Base-by-base conservation (phyloP, 1,140 invertebrate genomes). In the Meloidogyne floridensis region DNA sequence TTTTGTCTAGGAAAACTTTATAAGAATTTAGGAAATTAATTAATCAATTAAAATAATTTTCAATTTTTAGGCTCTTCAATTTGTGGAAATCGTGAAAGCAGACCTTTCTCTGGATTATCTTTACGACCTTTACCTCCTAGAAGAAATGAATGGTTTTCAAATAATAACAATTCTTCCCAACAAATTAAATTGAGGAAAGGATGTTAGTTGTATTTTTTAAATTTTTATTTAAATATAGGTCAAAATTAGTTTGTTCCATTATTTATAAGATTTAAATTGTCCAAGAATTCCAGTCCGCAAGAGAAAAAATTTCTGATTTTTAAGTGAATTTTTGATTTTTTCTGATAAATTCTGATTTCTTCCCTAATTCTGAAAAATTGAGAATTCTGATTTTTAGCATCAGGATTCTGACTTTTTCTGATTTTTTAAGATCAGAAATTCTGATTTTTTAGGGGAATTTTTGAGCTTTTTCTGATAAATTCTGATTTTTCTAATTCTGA, bases 121-220 rank as follows among this genome's bases (percentile, higher is more conserved):
- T 53, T 86, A 43, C 11, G 86, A 15, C 80, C 86, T 47, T 69
- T 53, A 42, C 83, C 86, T 3, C 78, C 86, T 11, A 71, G 13
- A 53, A 42, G 85, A 32, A 84, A 77, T 20, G 85, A 83, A 83
- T 83, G 75, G 65, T 80, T 84, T 42, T 59, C 82, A 54, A 32
- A 80, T 65, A 65, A 65, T 81, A 53, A 32, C 32, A 32, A 43
- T 53, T 78, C 71, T 15, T 69, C 82, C 4, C 77, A 71, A 53
- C 77, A 51, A 51, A 81, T 86, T 42, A 86, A 87, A 74, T 18
- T 86, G 84, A 71, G 84, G 6, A 86, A 86, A 87, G 84, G 84
- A 86, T 79, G 86, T 86, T 54, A 77, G 85, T 81, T 82, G 32
- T 69, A 15, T 32, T 80, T 80, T 81, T 18, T 77, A 0, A 75